These are phyloP conservation scores for Nysson spinosus DNA, from an alignment of 2,888 invertebrate species.

Conservation along the genomic window DNA sequence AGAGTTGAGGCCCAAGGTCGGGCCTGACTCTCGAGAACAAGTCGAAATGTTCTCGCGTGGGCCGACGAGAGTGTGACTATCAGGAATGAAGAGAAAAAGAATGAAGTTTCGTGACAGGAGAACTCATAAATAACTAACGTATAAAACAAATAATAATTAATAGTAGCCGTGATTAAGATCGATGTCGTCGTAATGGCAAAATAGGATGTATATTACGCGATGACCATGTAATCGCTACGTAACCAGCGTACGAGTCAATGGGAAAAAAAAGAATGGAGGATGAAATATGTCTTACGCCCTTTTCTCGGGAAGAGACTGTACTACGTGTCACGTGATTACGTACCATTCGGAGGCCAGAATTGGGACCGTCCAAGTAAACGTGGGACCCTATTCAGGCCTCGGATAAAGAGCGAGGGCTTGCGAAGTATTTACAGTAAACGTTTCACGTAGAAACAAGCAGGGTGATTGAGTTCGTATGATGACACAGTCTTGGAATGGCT, in stretches of 20 bases:
- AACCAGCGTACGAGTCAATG: background rate
- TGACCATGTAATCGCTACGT: too few relatives aligned
- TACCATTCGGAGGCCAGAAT: slow-evolving; percentile 44
- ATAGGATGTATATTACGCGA: slow-evolving; percentile 30
- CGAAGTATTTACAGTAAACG: slow-evolving; percentile 67
- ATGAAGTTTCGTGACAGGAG: background rate
- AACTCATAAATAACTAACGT: slow-evolving; percentile 67
- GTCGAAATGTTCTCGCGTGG: slow-evolving; percentile 44
- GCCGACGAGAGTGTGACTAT: slow-evolving; percentile 68
- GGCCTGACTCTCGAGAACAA: slow-evolving; percentile 4
- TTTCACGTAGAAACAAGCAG: slow-evolving; percentile 10
- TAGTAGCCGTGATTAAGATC: slow-evolving; percentile 59
- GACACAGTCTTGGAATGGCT: slow-evolving; percentile 54
- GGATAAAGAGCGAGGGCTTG: slow-evolving; percentile 43
- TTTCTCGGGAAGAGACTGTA: background rate
- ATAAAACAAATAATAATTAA: slow-evolving; percentile 59
- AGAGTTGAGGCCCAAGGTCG: slow-evolving; percentile 11
- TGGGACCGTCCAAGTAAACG: slow-evolving; percentile 27
- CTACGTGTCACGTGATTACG: slow-evolving; percentile 1
- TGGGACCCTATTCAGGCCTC: slow-evolving; percentile 44
- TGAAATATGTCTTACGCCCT: slow-evolving; percentile 2
- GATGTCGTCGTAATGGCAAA: slow-evolving; percentile 62
- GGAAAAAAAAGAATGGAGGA: background rate
- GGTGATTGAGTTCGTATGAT: slow-evolving; percentile 13
- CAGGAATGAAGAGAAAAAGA: slow-evolving; percentile 65